phyloP scores from a whole-genome alignment of 2,797 vertebrate genomes.

The Spheniscus humboldti region DNA sequence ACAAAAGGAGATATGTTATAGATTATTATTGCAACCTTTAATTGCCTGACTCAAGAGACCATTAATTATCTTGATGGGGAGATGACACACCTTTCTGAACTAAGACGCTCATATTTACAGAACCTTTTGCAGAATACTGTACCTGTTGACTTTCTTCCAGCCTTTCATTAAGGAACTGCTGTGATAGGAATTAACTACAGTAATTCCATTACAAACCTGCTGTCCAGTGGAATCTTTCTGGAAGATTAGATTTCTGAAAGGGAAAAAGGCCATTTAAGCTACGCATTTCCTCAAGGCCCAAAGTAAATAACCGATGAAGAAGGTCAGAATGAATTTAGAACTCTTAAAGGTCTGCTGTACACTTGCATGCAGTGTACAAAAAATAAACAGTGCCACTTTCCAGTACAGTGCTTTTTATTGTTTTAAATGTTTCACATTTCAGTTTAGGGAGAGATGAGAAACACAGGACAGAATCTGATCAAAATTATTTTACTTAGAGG shows the following conservation, averaged over 20 bases:
- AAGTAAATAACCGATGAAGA: conserved; percentile 55
- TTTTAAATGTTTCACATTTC: conserved; percentile 63
- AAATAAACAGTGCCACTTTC: conserved; percentile 59
- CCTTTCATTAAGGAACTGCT: conserved; percentile 72
- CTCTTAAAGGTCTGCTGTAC: conserved; percentile 59
- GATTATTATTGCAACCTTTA: conserved; percentile 62
- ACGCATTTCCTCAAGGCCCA: conserved; percentile 32
- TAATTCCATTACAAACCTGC: conserved; percentile 69
- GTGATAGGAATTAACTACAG: conserved; percentile 66
- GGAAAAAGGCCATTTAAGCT: conserved; percentile 56
- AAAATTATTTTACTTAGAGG: conserved; percentile 22
- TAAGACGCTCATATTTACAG: conserved; percentile 32
- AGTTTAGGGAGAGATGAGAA: conserved; percentile 45
- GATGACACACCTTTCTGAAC: conserved; percentile 52
- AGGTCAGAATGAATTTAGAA: conserved; percentile 61
- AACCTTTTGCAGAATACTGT: conserved; percentile 27
- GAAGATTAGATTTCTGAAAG: conserved; percentile 69
- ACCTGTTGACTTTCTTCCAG: conserved; percentile 66
- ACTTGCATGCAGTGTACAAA: conserved; percentile 3
- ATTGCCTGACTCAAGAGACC: conserved; percentile 42
- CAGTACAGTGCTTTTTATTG: conserved; percentile 61
- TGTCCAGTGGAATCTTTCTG: conserved; percentile 68
- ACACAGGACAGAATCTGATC: neutral
- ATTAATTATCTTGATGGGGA: conserved; percentile 59
- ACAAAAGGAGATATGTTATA: conserved; percentile 51